Evolutionary conservation across 1,140 invertebrate species (phyloP).

Genomic region (Drosophila melanogaster): Release_6_plus_ISO1_MT NT_033779.5:10828501-10829000

Average conservation of each 20-base stretch:
- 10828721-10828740: conserved; percentile 23
- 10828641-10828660: conserved; percentile 1
- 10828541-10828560: too few relatives aligned
- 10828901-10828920: conserved; percentile 29
- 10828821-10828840: conserved; percentile 62
- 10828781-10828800: neutral
- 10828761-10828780: conserved; percentile 1
- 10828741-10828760: conserved; percentile 17
- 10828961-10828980: conserved; percentile 17
- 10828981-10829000: conserved; percentile 14
- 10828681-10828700: neutral
- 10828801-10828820: conserved; percentile 53
- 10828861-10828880: conserved; percentile 32
- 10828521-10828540: too few relatives aligned
- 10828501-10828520: neutral
- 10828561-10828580: neutral
- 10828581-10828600: neutral
- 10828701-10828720: conserved; percentile 6
- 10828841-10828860: conserved; percentile 17
- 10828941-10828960: conserved; percentile 25
- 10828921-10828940: conserved; percentile 30
- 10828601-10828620: neutral
- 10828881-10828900: conserved; percentile 46
- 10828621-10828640: neutral
- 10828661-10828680: neutral